Evolutionary conservation across 2,888 invertebrate genomes (phyloP).

Genomic region (Loripinus fragilis): DNA sequence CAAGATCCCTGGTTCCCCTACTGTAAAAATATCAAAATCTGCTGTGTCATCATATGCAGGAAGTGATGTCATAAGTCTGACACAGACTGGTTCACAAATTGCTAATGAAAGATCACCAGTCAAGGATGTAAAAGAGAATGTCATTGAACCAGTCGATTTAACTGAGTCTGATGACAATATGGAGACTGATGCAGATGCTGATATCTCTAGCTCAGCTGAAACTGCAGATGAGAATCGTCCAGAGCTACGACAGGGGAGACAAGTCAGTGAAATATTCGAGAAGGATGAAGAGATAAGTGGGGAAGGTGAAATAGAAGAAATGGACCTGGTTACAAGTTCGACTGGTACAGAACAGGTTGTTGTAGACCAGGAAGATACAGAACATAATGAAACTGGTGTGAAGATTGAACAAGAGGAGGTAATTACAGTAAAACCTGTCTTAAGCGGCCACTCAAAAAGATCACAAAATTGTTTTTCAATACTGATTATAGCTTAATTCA

Average conservation of each 20-base stretch:
- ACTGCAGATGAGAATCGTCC: conserved; percentile 22
- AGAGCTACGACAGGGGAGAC: not conserved
- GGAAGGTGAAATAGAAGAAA: conserved; percentile 18
- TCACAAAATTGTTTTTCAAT: no score
- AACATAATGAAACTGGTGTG: not conserved
- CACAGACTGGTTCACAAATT: conserved; percentile 18
- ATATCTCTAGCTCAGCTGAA: conserved; percentile 18
- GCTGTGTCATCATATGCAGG: conserved; percentile 30
- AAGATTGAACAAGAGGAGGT: conserved; percentile 4
- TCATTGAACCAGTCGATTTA: conserved; percentile 32
- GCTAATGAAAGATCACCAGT: not conserved
- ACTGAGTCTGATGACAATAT: conserved; percentile 37
- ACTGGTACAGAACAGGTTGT: not conserved
- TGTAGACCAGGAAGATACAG: not conserved
- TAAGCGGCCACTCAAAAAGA: no score
- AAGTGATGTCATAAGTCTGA: conserved; percentile 13
- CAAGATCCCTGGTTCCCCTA: conserved; percentile 25
- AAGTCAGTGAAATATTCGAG: conserved; percentile 29
- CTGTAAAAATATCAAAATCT: conserved; percentile 42
- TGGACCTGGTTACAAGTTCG: conserved; percentile 20
- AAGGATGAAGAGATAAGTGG: conserved; percentile 34
- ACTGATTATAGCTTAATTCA: no score
- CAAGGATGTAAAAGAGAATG: not conserved
- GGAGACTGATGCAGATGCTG: conserved; percentile 28
- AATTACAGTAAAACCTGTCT: no score